These are phyloP conservation scores for Apamea epomidion DNA, from an alignment of 2,888 invertebrate genomes.

Conservation along the genomic window DNA sequence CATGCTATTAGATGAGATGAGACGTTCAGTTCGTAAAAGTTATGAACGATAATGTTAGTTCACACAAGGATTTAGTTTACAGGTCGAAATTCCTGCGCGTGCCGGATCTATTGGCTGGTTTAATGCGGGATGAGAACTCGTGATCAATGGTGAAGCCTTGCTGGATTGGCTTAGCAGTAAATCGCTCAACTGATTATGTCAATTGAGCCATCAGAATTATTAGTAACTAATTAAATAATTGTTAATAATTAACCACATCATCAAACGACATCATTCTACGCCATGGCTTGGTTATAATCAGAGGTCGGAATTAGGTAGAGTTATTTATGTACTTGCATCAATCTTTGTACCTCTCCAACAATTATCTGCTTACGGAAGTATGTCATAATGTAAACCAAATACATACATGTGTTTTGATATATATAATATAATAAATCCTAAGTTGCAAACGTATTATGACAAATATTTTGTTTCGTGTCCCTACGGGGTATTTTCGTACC, in stretches of 20 bases:
- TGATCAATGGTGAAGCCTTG: background rate
- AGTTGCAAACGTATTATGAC: background rate
- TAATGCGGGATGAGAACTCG: background rate
- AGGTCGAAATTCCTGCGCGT: background rate
- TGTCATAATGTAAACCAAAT: background rate
- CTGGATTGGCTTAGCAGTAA: background rate
- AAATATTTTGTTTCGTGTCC: background rate
- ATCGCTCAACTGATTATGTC: too few relatives aligned
- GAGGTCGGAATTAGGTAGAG: too few relatives aligned
- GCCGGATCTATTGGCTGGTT: background rate
- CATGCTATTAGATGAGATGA: background rate
- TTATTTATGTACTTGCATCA: too few relatives aligned
- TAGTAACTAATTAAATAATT: conserved; percentile 9
- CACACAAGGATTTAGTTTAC: background rate
- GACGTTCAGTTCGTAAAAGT: background rate
- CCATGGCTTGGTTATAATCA: background rate
- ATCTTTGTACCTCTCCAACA: background rate
- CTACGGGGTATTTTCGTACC: background rate
- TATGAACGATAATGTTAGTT: background rate
- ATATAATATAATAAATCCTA: background rate
- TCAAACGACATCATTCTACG: background rate
- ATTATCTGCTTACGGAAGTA: conserved; percentile 1
- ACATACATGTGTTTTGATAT: background rate
- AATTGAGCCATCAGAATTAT: background rate
- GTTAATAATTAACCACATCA: conserved; percentile 12